These are phyloP conservation scores for Aotus griseimembra DNA, from an alignment of 2,797 vertebrate genomes.

Conservation along the genomic window DNA sequence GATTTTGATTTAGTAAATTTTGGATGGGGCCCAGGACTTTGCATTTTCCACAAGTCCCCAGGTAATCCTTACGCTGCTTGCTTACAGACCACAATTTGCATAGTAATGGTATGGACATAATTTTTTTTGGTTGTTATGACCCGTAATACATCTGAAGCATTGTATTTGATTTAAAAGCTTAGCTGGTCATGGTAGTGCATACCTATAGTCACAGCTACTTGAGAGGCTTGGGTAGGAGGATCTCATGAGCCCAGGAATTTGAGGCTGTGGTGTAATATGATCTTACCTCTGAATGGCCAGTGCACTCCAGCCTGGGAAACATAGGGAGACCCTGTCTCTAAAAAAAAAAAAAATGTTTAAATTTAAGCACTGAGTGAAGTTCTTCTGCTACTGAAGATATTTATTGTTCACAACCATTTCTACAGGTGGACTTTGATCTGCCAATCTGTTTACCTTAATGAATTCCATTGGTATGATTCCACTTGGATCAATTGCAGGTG, in stretches of 20 bases:
- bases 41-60: neutral
- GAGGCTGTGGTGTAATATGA: neutral
- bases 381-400: neutral
- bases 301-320: neutral
- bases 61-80: neutral
- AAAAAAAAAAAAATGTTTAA: neutral
- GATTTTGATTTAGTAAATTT: neutral
- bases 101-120: neutral
- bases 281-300: neutral
- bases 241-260: neutral
- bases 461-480: neutral
- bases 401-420: neutral
- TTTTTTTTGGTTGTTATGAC: neutral
- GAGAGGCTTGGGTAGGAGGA: neutral
- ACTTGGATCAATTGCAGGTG: neutral
- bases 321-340: neutral
- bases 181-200: neutral
- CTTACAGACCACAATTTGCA: neutral
- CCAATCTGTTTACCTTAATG: neutral
- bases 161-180: slow-evolving; percentile 19
- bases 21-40: neutral
- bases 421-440: neutral
- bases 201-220: neutral
- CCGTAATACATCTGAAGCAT: neutral
- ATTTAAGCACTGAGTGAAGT: neutral